Conservation (phyloP, 92 coral and sea anemone genomes). For the Siderastrea radians region DNA sequence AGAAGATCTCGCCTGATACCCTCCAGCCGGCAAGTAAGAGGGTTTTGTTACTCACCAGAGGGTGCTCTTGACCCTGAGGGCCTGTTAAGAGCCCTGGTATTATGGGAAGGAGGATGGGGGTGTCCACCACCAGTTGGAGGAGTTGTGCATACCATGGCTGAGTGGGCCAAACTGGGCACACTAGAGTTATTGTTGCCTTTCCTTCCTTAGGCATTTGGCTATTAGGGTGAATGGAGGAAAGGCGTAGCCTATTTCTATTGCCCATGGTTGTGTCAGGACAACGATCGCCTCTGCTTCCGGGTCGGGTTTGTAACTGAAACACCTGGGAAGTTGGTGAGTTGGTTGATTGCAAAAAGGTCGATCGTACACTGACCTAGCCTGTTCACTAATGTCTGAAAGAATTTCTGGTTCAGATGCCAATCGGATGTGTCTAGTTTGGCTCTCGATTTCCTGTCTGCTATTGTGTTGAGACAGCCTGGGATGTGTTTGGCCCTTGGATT, state of each 20-base stretch:
- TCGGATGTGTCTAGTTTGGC: slow-evolving; percentile 23
- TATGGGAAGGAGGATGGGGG: slow-evolving; percentile 51
- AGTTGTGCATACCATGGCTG: slow-evolving; percentile 54
- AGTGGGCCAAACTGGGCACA: slow-evolving; percentile 33
- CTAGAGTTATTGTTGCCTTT: neutral
- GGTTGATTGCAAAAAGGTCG: slow-evolving; percentile 45
- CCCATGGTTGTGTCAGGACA: slow-evolving; percentile 46
- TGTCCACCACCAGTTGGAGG: slow-evolving; percentile 34
- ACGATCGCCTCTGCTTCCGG: slow-evolving; percentile 44
- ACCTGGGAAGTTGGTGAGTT: slow-evolving; percentile 46
- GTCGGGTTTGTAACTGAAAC: slow-evolving; percentile 29
- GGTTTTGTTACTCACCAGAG: slow-evolving; percentile 15
- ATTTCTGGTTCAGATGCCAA: neutral
- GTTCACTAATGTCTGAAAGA: slow-evolving; percentile 22
- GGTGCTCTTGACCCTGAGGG: slow-evolving; percentile 24
- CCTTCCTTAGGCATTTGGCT: slow-evolving; percentile 34
- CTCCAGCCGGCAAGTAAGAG: slow-evolving; percentile 58
- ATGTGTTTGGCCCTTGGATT: slow-evolving; percentile 33
- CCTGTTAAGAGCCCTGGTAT: slow-evolving; percentile 15
- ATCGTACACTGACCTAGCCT: slow-evolving; percentile 23
- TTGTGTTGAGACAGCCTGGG: slow-evolving; percentile 34
- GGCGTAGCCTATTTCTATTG: slow-evolving; percentile 22
- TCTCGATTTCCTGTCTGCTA: slow-evolving; percentile 46
- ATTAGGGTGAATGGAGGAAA: slow-evolving; percentile 54
- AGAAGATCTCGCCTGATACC: slow-evolving; percentile 21